These are phyloP conservation scores for Aphis craccivora DNA, from an alignment of 1,140 invertebrate genomes.

Conservation along the genomic window DNA sequence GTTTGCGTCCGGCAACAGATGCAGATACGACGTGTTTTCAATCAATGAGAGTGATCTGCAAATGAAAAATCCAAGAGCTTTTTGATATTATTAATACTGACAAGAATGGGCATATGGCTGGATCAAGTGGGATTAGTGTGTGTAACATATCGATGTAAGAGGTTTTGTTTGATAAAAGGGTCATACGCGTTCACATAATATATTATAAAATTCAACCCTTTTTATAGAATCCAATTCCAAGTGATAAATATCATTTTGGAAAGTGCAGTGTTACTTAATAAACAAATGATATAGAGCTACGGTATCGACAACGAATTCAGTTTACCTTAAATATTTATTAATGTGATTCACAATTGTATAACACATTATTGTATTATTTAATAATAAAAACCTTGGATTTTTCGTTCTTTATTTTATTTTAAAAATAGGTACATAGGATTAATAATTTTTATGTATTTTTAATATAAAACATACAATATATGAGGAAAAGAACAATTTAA, in stretches of 20 bases:
- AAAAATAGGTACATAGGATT: neutral
- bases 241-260: neutral
- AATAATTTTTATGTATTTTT: slow-evolving; percentile 25
- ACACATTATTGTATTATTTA: neutral
- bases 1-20: neutral
- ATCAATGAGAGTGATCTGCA: slow-evolving; percentile 39
- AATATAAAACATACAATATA: slow-evolving; percentile 9
- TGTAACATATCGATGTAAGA: slow-evolving; percentile 11
- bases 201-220: slow-evolving; percentile 31
- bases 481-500: neutral
- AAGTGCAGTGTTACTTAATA: neutral
- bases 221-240: neutral
- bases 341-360: neutral
- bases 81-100: slow-evolving; percentile 23
- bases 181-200: neutral
- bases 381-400: neutral
- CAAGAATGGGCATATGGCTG: slow-evolving; percentile 9
- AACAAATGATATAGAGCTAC: neutral
- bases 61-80: slow-evolving; percentile 13
- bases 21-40: neutral
- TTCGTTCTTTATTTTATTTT: neutral
- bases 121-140: neutral
- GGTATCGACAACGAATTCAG: neutral
- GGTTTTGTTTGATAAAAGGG: slow-evolving; percentile 29
- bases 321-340: neutral